Evolutionary conservation across 2,888 invertebrate genomes (phyloP).

Genomic region (Archips xylosteana): DNA sequence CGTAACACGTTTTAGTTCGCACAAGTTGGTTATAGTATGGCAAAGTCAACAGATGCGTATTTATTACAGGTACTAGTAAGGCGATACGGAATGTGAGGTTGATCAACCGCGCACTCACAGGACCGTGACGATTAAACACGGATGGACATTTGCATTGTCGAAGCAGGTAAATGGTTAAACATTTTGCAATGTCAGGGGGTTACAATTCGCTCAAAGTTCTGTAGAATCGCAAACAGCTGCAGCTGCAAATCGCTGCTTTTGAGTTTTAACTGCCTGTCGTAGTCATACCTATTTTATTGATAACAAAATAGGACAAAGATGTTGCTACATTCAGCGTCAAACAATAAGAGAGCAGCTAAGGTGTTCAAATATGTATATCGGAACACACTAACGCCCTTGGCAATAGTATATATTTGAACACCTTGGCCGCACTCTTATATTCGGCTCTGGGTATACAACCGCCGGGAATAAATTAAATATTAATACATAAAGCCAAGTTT

Average conservation of each 20-base stretch:
- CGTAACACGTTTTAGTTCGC: constrained; percentile 3
- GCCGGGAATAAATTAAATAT: not conserved
- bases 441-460: too few relatives aligned
- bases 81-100: constrained; percentile 30
- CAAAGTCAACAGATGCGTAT: constrained; percentile 14
- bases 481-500: not conserved
- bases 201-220: not conserved
- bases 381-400: too few relatives aligned
- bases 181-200: not conserved
- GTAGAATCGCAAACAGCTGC: too few relatives aligned
- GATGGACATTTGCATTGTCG: constrained; percentile 26
- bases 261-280: too few relatives aligned
- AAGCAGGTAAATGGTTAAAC: not conserved
- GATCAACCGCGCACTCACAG: constrained; percentile 31
- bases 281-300: too few relatives aligned
- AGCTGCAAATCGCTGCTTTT: too few relatives aligned
- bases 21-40: constrained; percentile 5
- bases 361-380: too few relatives aligned
- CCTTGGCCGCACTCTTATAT: too few relatives aligned
- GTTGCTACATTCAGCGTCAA: too few relatives aligned
- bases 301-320: too few relatives aligned
- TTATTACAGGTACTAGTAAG: constrained; percentile 5
- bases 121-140: constrained; percentile 21
- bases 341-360: too few relatives aligned
- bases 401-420: too few relatives aligned